Percentiles rank a stretch among this genome's conserved stretches.
These are phyloP conservation scores for Embiotoca jacksoni DNA, from an alignment of 2,113 vertebrate genomes.

Conservation along the genomic window DNA sequence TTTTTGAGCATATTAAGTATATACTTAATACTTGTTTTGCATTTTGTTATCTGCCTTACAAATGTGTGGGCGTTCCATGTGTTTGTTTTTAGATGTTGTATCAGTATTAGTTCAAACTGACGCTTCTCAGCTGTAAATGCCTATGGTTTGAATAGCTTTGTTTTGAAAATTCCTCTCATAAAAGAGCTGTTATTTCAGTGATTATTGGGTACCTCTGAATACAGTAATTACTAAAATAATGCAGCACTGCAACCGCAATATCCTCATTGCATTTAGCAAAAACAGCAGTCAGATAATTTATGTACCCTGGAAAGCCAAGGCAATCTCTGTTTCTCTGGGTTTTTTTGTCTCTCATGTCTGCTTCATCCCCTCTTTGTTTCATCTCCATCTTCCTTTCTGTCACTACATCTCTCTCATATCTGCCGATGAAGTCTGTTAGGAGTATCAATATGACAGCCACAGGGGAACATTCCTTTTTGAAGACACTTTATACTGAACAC, in stretches of 20 bases:
- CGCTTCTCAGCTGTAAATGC: conserved; percentile 18
- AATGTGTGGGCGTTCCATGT: conserved; percentile 4
- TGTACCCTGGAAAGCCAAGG: conserved; percentile 35
- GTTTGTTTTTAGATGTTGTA: conserved; percentile 12
- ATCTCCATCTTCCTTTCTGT: conserved; percentile 36
- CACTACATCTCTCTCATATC: conserved; percentile 42
- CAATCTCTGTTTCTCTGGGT: conserved; percentile 26
- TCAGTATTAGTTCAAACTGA: conserved; percentile 3
- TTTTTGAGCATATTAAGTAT: conserved; percentile 4
- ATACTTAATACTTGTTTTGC: background rate
- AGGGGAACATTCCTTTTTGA: conserved; percentile 59
- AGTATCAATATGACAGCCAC: conserved; percentile 51
- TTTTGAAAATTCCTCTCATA: conserved; percentile 10
- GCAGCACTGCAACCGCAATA: conserved; percentile 14
- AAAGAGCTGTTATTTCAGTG: conserved; percentile 37
- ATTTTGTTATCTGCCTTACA: background rate
- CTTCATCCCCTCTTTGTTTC: conserved; percentile 38
- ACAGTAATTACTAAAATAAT: conserved; percentile 49
- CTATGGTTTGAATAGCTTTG: conserved; percentile 28
- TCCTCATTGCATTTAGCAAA: conserved; percentile 46
- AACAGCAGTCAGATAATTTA: conserved; percentile 49
- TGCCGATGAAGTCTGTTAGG: conserved; percentile 64
- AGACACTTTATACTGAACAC: conserved; percentile 51
- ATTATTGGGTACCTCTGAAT: conserved; percentile 33
- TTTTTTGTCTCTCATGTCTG: conserved; percentile 16